Conservation (phyloP, 2,797 vertebrate species). For the Mastacembelus armatus region DNA sequence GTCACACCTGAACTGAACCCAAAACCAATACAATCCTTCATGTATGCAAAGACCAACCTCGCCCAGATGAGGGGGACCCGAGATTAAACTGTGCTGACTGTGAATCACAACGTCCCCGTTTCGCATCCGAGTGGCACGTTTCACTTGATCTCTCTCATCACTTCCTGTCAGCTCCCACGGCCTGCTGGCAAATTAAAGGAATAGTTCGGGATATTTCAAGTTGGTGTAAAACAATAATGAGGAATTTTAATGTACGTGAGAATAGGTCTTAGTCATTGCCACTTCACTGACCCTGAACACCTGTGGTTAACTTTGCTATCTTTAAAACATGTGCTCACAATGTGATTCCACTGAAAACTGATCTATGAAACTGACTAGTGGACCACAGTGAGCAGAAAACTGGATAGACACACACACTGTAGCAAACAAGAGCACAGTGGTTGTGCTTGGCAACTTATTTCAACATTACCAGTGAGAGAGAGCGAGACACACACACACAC, state of each 20-base stretch:
- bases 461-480: constrained; percentile 17
- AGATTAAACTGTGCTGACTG: background rate
- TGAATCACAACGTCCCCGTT: background rate
- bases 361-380: background rate
- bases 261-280: too few relatives aligned
- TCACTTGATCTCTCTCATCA: background rate
- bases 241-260: too few relatives aligned
- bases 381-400: background rate
- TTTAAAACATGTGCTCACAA: too few relatives aligned
- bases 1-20: background rate
- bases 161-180: background rate
- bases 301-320: too few relatives aligned
- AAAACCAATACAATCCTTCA: background rate
- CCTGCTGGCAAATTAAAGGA: background rate
- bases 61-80: background rate
- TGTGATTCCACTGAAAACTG: too few relatives aligned
- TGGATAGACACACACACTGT: background rate
- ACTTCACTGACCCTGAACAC: too few relatives aligned
- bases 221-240: too few relatives aligned
- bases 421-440: constrained; percentile 5
- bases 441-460: constrained; percentile 42
- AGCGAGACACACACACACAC: constrained; percentile 28
- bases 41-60: rapidly evolving
- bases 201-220: too few relatives aligned
- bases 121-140: background rate